Base-by-base conservation (phyloP, 2,113 vertebrate genomes). In the Tachysurus vachellii region DNA sequence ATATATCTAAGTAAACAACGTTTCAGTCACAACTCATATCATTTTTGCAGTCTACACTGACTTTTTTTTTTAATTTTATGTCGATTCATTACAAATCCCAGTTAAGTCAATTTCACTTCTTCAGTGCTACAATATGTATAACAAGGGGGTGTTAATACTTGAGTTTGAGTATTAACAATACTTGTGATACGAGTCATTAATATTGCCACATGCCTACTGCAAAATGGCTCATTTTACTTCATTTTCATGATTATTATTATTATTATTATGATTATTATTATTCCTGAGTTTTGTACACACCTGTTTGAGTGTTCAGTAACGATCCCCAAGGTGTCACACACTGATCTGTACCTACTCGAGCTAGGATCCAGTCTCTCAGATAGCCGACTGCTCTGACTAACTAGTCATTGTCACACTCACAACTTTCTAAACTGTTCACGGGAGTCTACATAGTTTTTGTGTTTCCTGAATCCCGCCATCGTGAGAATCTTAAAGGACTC, bases 391-490 rank as follows among this genome's bases (percentile, higher is more conserved):
- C 70, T 73, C 68, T 62, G 73, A 88, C 68, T 82, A 59, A 81
- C 47, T 9, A 17, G 8, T 83, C 76, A 81, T 75, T 8, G 31
- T 77, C 56, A 47, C 83, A 81, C 80, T 83, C 59, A 50, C 14
- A 76, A 36, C 76, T 79, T 54, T 57, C 44, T 44, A 26, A 50
- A 56, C 26, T 79, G 47, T 68, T 83, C 23, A 57, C 19, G 31
- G 66, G 76, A 87, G 64, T 68, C 68, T 84, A 86, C 19, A 54
- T 66, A 82, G 61, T 83, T 53, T 80, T 85, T 66, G 70, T 19
- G 47, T 89, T 81, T 84, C 36, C 50, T 84, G 9, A 80, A 73
- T 59, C 64, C 66, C 47, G 14, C 86, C 80, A 57, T 57, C 13
- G 82, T 59, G 76, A 73, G 83, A 59, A 47, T 12, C 77, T 26